Conservation (phyloP, 1,140 invertebrate species). For the Penaeus chinensis region DNA sequence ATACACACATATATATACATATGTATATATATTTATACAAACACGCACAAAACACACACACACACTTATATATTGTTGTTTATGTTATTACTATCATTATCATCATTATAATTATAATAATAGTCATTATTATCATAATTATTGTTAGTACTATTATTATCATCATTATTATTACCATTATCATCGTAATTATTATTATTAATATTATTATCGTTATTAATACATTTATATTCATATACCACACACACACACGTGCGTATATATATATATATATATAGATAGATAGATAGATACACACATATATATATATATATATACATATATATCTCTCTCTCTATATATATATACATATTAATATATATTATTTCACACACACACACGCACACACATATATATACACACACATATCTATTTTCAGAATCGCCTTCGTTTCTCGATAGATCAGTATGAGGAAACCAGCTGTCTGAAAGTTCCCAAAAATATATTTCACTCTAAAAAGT, state of each 20-base stretch:
- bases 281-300: slow-evolving; percentile 5
- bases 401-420: neutral
- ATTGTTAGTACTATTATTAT: too few relatives aligned
- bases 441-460: neutral
- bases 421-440: neutral
- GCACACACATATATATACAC: neutral
- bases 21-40: slow-evolving; percentile 9
- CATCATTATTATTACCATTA: too few relatives aligned
- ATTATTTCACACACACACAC: neutral
- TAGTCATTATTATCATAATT: too few relatives aligned
- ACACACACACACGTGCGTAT: too few relatives aligned
- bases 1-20: slow-evolving; percentile 18
- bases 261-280: slow-evolving; percentile 16
- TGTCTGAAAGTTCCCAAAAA: too few relatives aligned
- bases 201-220: too few relatives aligned
- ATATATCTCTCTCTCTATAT: neutral
- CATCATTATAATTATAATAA: too few relatives aligned
- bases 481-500: too few relatives aligned
- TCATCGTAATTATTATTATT: too few relatives aligned
- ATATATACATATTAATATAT: neutral
- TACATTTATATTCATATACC: too few relatives aligned
- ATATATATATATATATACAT: slow-evolving; percentile 4
- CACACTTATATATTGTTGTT: slow-evolving; percentile 4
- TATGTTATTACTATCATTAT: too few relatives aligned
- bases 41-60: neutral